Percentiles rank a stretch among this genome's conserved stretches.
Evolutionary conservation across 2,113 vertebrate species (phyloP).

Genomic region (Tonatia bakeri): DNA sequence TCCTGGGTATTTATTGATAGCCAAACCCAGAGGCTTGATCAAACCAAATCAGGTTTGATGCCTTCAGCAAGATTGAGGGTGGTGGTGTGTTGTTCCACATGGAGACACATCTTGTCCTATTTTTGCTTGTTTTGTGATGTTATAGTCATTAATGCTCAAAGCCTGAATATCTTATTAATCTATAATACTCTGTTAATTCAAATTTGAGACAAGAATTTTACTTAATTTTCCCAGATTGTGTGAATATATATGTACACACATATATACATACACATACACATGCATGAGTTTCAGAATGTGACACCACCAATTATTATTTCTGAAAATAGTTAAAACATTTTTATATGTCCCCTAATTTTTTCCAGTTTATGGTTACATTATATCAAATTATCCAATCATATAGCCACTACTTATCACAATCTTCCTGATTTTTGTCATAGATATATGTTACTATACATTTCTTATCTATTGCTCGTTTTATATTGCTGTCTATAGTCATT

Average conservation of each 20-base stretch:
- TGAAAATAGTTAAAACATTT: background rate
- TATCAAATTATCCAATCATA: background rate
- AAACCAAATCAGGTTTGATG: background rate
- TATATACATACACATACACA: too few relatives aligned
- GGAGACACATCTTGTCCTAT: background rate
- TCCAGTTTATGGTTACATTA: background rate
- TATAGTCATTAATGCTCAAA: background rate
- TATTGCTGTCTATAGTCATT: background rate
- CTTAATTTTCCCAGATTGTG: background rate
- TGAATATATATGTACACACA: background rate
- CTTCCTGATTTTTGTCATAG: background rate
- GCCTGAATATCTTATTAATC: background rate
- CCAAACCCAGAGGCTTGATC: background rate
- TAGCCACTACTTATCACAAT: background rate
- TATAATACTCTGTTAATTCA: background rate
- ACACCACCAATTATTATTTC: background rate
- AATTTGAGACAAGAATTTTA: background rate
- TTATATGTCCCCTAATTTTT: background rate
- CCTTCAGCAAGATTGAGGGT: background rate
- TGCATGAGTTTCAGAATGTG: background rate
- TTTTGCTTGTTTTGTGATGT: background rate
- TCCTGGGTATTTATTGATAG: background rate
- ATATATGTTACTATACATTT: background rate
- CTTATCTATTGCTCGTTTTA: background rate
- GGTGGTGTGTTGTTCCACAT: background rate